Evolutionary conservation across 1,140 invertebrate species (phyloP), one percentile per base, ranked within the genome.

Genomic region (Drosophila carrolli): DNA sequence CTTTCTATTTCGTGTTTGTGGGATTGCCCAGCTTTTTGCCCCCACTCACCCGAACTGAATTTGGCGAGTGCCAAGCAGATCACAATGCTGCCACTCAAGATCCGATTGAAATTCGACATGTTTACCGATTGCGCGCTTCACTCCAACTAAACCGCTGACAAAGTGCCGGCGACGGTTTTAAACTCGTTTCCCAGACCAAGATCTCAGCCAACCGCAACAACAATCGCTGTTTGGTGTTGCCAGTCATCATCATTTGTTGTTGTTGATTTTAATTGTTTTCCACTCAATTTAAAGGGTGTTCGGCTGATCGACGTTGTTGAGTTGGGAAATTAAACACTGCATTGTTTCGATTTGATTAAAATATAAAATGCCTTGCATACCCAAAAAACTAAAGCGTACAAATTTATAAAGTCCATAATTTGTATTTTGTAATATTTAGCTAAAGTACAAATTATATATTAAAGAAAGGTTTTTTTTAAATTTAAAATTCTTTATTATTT

Each of bases 261-360:
- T 75, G 72, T 56, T 53, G 38, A 46, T 51, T 84, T 84, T 80
- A 84, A 84, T 84, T 84, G 81, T 84, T 88, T 78, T 75, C 54
- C 47, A 57, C 53, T 63, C 41, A 48, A 65, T 54, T 61, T 47
- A 56, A 16, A 37, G 14, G 47, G 29, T 10, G 23, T 16, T 58
- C 7, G 5, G 13, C 8, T 32, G 61, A 60, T 60, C 40, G 29
- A 44, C 35, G 13, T n/a, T 10, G 7, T 35, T n/a, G 4, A 27
- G n/a, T 2, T 7, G 5, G 7, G 13, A 38, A 10, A 10, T 5
- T 46, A 11, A 5, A 16, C 10, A 13, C 11, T 7, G 1, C 29
- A 32, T 32, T 32, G 6, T 32, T 32, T 32, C 8, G 5, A 32
- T 32, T 32, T 32, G 2, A 23, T 23, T 23, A 23, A 23, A 23